These are phyloP conservation scores for Eilema depressum DNA, from an alignment of 2,888 invertebrate genomes.

Conservation along the genomic window DNA sequence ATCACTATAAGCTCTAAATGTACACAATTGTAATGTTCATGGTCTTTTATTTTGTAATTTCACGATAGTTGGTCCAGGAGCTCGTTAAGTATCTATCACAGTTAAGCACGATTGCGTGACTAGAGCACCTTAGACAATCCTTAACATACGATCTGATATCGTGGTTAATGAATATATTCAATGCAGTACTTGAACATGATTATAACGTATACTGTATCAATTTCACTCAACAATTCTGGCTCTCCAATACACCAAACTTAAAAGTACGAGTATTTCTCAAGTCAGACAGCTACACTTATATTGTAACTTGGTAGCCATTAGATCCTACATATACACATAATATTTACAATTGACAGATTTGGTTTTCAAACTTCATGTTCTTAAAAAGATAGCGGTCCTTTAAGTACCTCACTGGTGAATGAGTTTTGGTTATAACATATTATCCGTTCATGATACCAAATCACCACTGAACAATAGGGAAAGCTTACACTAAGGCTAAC, in stretches of 20 bases:
- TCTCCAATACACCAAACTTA: too few relatives aligned
- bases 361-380: background rate
- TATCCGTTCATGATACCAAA: constrained; percentile 43
- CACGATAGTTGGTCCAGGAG: background rate
- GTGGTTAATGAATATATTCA: background rate
- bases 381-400: background rate
- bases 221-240: background rate
- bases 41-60: background rate
- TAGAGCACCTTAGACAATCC: constrained; percentile 7
- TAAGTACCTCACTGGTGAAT: constrained; percentile 1
- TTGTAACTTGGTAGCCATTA: background rate
- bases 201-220: background rate
- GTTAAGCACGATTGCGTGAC: constrained; percentile 27
- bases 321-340: background rate
- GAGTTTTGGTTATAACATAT: constrained; percentile 10
- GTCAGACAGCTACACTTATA: background rate
- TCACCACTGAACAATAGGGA: constrained; percentile 65
- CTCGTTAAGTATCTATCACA: background rate
- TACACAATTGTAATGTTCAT: too few relatives aligned
- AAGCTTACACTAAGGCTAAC: constrained; percentile 73
- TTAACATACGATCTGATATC: background rate
- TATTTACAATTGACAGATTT: background rate
- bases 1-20: too few relatives aligned
- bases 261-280: too few relatives aligned
- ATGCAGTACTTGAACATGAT: constrained; percentile 1